Percentiles rank a stretch among this genome's conserved stretches.
phyloP scores from a whole-genome alignment of 2,888 invertebrate genomes.

The Acleris sparsana region DNA sequence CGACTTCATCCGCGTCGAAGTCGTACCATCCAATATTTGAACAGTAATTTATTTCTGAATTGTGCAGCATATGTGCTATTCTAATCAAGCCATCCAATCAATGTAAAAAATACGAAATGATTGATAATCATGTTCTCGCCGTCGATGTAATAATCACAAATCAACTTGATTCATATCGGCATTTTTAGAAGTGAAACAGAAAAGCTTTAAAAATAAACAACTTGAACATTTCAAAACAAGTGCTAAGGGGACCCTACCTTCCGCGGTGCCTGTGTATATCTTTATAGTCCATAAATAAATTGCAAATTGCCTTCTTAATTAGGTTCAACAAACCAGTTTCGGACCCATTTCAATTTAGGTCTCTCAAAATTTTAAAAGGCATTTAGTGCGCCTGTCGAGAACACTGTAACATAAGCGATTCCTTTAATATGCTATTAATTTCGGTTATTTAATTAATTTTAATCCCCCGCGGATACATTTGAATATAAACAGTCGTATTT shows the following conservation, averaged over 20 bases:
- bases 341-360: slow-evolving; percentile 52
- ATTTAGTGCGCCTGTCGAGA: slow-evolving; percentile 35
- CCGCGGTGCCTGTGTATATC: slow-evolving; percentile 34
- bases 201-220: background rate
- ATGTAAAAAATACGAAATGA: no score
- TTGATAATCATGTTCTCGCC: no score
- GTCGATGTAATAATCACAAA: no score
- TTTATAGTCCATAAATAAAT: slow-evolving; percentile 71
- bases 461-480: slow-evolving; percentile 9
- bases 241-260: slow-evolving; percentile 25
- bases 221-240: background rate
- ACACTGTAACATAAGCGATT: slow-evolving; percentile 14
- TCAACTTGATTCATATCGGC: no score
- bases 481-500: slow-evolving; percentile 22
- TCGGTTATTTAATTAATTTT: slow-evolving; percentile 26
- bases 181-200: no score
- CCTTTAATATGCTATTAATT: slow-evolving; percentile 23
- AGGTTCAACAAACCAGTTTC: slow-evolving; percentile 62
- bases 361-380: slow-evolving; percentile 48
- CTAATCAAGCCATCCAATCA: no score
- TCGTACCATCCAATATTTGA: no score
- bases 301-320: slow-evolving; percentile 80
- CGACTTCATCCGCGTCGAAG: no score
- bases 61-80: no score
- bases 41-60: no score